phyloP scores from a whole-genome alignment of 2,888 invertebrate species.

The Eurois occulta region DNA sequence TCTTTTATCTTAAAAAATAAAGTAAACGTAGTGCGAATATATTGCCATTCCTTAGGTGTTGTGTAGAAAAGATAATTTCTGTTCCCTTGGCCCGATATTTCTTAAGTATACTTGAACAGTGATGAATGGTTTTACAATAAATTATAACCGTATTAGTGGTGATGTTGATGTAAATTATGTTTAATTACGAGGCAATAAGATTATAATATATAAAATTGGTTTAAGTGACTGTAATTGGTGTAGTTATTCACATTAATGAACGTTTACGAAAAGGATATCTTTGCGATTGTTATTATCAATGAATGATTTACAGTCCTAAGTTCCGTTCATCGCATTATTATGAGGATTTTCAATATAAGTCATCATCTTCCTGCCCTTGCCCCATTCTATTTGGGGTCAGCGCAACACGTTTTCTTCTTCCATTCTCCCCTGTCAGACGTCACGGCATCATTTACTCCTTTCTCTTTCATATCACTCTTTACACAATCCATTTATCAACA shows the following conservation, averaged over 20 bases:
- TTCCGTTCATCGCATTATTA: neutral
- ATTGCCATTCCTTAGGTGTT: neutral
- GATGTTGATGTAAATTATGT: neutral
- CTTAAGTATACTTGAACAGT: slow-evolving; percentile 37
- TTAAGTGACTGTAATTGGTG: neutral
- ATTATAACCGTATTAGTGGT: neutral
- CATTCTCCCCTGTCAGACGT: too few relatives aligned
- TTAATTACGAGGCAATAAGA: slow-evolving; percentile 13
- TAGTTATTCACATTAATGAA: neutral
- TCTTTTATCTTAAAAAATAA: slow-evolving; percentile 15
- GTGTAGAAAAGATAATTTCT: slow-evolving; percentile 7
- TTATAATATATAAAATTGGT: neutral
- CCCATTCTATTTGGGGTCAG: too few relatives aligned
- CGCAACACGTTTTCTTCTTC: too few relatives aligned
- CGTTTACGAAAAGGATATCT: slow-evolving; percentile 9
- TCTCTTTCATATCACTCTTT: too few relatives aligned
- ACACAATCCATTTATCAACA: too few relatives aligned
- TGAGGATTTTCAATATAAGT: neutral
- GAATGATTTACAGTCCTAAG: neutral
- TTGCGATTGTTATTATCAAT: neutral
- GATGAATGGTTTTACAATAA: slow-evolving; percentile 16
- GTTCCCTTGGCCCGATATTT: slow-evolving; percentile 40
- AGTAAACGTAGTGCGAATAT: slow-evolving; percentile 22
- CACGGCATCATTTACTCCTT: too few relatives aligned
- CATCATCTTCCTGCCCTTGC: too few relatives aligned